phyloP scores from a whole-genome alignment of 2,113 vertebrate genomes.

The Leiothrix lutea region DNA sequence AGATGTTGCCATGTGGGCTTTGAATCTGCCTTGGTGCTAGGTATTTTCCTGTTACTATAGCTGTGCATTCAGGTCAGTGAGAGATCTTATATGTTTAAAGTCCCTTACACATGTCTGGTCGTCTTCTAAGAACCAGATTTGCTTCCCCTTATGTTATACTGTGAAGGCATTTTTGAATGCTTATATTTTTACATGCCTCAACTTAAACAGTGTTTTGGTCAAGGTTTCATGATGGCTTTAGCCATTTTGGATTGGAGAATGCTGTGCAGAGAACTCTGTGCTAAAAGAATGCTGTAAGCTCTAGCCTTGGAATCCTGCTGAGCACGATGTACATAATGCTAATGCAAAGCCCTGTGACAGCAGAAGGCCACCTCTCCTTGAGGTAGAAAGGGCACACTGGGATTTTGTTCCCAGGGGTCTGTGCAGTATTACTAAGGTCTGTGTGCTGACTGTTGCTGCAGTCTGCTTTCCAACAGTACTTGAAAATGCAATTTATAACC shows the following conservation, averaged over 20 bases:
- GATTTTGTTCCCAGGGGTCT: background rate
- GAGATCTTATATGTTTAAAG: rapidly evolving
- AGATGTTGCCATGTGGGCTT: background rate
- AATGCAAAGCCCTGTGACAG: background rate
- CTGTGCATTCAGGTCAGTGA: background rate
- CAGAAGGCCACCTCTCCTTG: rapidly evolving
- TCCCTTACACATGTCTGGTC: rapidly evolving
- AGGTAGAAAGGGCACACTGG: background rate
- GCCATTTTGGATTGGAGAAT: background rate
- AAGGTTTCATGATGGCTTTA: background rate
- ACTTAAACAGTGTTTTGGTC: background rate
- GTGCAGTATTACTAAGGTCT: background rate
- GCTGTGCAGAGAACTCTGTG: background rate
- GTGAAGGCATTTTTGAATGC: background rate
- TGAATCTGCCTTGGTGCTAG: background rate
- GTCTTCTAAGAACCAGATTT: background rate
- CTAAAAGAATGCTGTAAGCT: background rate
- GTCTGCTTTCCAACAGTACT: background rate
- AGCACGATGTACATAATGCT: background rate
- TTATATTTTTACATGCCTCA: background rate
- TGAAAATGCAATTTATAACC: background rate
- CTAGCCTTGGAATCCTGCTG: background rate
- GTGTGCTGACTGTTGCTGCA: background rate
- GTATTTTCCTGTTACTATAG: background rate
- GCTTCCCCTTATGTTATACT: background rate